Conservation (phyloP, 2,113 vertebrate species). For the Clinocottus analis region DNA sequence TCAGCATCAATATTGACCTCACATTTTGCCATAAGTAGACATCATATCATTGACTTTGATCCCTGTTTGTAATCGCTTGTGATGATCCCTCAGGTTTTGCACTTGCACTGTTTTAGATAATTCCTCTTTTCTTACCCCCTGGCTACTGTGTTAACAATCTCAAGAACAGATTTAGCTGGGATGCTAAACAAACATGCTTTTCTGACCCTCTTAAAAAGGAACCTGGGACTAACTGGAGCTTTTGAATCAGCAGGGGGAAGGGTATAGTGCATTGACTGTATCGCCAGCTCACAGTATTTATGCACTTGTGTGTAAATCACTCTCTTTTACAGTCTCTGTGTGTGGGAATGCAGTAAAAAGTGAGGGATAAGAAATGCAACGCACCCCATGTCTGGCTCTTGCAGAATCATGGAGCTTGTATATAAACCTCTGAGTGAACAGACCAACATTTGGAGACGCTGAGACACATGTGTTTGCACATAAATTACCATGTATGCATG, state of each 20-base stretch:
- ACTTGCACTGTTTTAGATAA: constrained; percentile 20
- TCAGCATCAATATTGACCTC: constrained; percentile 13
- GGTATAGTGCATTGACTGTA: constrained; percentile 27
- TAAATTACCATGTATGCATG: constrained; percentile 55
- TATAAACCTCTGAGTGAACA: constrained; percentile 42
- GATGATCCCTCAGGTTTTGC: neutral
- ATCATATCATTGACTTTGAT: neutral
- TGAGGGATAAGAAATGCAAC: constrained; percentile 29
- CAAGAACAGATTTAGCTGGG: constrained; percentile 15
- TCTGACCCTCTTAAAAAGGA: constrained; percentile 46
- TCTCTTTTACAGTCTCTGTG: constrained; percentile 64
- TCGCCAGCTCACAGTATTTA: constrained; percentile 57
- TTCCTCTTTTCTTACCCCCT: neutral
- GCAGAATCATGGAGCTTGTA: constrained; percentile 32
- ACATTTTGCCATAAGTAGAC: neutral
- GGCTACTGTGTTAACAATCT: constrained; percentile 18
- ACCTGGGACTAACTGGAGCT: constrained; percentile 37
- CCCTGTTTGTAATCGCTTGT: neutral
- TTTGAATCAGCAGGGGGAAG: constrained; percentile 30
- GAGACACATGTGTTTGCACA: constrained; percentile 60
- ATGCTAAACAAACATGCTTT: constrained; percentile 42
- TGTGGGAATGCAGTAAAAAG: constrained; percentile 75
- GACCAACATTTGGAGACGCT: constrained; percentile 39
- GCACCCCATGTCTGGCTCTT: constrained; percentile 45
- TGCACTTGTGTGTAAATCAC: constrained; percentile 70